Base-by-base conservation (phyloP, 2,113 vertebrate species). In the Garra rufa region DNA sequence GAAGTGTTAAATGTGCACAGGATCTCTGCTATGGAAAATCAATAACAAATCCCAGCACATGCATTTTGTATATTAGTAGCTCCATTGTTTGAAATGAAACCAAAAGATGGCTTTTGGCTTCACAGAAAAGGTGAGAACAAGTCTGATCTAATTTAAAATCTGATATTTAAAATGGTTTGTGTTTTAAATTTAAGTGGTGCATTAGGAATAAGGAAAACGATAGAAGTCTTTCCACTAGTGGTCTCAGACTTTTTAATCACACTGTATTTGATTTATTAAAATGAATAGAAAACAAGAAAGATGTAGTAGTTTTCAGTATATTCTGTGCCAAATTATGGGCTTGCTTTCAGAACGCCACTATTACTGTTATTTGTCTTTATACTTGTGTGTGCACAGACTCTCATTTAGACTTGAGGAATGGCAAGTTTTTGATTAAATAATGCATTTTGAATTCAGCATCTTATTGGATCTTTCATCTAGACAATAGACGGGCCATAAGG, bases 361-460 rank as follows among this genome's bases (percentile, higher is more conserved):
- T 74, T 19, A 75, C 4, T 43, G 11, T 14, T 65, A 71, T 43
- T 71, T 41, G 38, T 43, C 11, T 77, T 24, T 9, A 4, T 77
- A 59, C 52, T 59, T 1, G n/a, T 41, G 6, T 17, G 10, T 38
- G 48, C 4, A 5, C 30, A 8, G 10, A 76, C 2, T n/a, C 2
- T 76, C 17, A 57, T 55, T 76, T 38, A 19, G 52, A 77, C 34
- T 77, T 57, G 2, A 74, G n/a, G 2, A 26, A 74, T 43, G 15
- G 38, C 13, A 14, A 30, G 73, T 24, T 77, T 83, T 50, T 83
- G 59, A 76, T 84, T 69, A 43, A 52, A 28, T 75, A 61, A 61
- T 63, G 15, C n/a, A 13, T 44, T 75, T 65, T 67, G 26, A 65
- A 70, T 69, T 69, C 9, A 52, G 79, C 63, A 70, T 55, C 79